Base-by-base conservation (phyloP, 2,113 vertebrate species). In the Pseudorasbora parva region DNA sequence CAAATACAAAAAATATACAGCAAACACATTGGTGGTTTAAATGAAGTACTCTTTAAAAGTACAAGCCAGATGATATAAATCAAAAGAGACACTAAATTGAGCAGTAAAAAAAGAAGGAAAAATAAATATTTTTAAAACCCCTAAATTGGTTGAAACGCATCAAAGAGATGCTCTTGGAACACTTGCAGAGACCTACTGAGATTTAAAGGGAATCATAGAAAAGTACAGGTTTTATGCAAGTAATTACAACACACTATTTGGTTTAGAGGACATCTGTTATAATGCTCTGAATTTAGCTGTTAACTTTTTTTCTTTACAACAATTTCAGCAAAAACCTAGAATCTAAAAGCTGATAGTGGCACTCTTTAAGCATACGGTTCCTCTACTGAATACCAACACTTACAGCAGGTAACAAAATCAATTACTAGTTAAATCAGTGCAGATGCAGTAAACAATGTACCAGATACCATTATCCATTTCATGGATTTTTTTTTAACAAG, bases 371-470 rank as follows among this genome's bases (percentile, higher is more conserved):
- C 10, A 76, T 12, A 76, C 27, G 37, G 74, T 59, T 41, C 0
- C n/a, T 75, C 9, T n/a, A n/a, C 47, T 76, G 5, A 21, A 75
- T 11, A 54, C 23, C 10, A 23, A 25, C 68, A 72, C n/a, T 47
- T 12, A 74, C 72, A 74, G 72, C 47, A 74, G 47, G 47, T 47
- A 47, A 72, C 69, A 72, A 47, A 72, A n/a, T 27, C 33, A 15
- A 81, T 41, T 54, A 30, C 73, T 69, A 82, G 79, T 45, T 68
- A 74, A 78, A 56, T 23, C 37, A 60, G 76, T 78, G 76, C 10
- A 60, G 11, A 41, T 59, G 33, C 33, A 59, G 21, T 43, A 45
- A 25, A 4, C 56, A 14, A 45, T n/a, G 68, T 45, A 14, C 37
- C 4, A 71, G 11, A 71, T 23, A 71, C 11, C 19, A 23, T 1